phyloP scores from a whole-genome alignment of 1,140 invertebrate species.

The Drosophila mauritiana region DNA sequence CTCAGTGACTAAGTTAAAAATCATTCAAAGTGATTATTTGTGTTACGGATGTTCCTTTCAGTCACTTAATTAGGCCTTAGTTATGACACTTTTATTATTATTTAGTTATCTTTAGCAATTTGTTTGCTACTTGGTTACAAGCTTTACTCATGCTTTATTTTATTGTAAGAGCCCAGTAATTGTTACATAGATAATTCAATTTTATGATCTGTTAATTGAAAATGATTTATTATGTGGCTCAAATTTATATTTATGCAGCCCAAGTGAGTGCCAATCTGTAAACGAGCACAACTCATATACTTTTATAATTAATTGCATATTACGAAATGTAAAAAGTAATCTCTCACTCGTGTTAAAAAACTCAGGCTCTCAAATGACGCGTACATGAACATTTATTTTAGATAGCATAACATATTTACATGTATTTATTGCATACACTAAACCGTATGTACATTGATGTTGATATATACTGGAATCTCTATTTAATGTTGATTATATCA shows the following conservation, averaged over 20 bases:
- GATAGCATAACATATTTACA: conserved; percentile 22
- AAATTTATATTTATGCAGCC: conserved; percentile 12
- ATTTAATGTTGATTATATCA: conserved; percentile 22
- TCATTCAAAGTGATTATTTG: conserved; percentile 43
- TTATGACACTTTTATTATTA: conserved; percentile 23
- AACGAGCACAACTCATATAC: conserved; percentile 35
- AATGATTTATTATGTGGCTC: conserved; percentile 13
- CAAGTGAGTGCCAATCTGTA: conserved; percentile 50
- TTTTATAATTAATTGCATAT: neutral
- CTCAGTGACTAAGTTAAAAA: conserved; percentile 39
- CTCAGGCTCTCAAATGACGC: conserved; percentile 56
- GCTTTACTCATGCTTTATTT: conserved; percentile 52
- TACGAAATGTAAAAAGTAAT: conserved; percentile 10
- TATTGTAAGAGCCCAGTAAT: conserved; percentile 4
- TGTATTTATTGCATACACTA: conserved; percentile 44
- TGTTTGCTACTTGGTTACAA: conserved; percentile 55
- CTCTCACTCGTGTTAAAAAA: conserved; percentile 27
- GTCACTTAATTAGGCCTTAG: conserved; percentile 57
- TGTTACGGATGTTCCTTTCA: conserved; percentile 70
- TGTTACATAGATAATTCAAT: conserved; percentile 19
- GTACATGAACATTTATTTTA: conserved; percentile 50
- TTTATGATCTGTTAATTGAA: neutral
- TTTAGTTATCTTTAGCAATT: conserved; percentile 25
- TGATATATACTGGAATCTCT: conserved; percentile 40
- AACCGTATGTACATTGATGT: conserved; percentile 31